Evolutionary conservation across 2,888 invertebrate species (phyloP), one percentile per base, ranked within the genome.

Genomic region (Willowsia nigromaculata): DNA sequence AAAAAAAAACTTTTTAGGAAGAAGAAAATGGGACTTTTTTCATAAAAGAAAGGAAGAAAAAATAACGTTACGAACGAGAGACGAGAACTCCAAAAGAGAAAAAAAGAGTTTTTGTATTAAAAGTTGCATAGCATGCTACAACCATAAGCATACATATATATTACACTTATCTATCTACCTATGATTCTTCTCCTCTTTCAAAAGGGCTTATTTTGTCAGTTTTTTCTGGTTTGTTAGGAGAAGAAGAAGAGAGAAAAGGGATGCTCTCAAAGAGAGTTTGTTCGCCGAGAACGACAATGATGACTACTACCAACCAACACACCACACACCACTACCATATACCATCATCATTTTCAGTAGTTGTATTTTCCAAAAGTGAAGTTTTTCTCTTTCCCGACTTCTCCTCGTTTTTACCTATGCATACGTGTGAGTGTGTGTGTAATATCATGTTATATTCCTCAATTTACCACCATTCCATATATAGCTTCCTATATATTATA

Each of bases 131-230:
- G 2, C 13, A 47, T 37, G 47, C 15, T 27, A 0, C 15, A 65
- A 33, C 62, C 62, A 15, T 65, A 30, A n/a, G 33, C 33, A 65
- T 33, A 65, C 33, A 13, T 33, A 15, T 7, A 15, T 33, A 3
- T 3, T 33, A 3, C 33, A 13, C 47, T 47, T 47, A 7, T 47
- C 37, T 59, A 25, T n/a, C 62, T 65, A 65, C 33, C 33, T 33
- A 65, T 15, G 15, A 65, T 65, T 33, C 33, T 65, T 65, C n/a
- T n/a, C n/a, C n/a, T 65, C n/a, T 65, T 30, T 65, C 62, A 68
- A 68, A 68, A 68, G 68, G 68, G 68, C 68, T 68, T 68, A 68
- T 68, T 68, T 68, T 68, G 68, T 68, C 68, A 68, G 68, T 68
- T 68, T 68, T 68, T 68, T 68, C 68, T 40, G 22, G 59, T 62